Evolutionary conservation across 2,888 invertebrate species (phyloP).

Genomic region (Drosophila seclusa): DNA sequence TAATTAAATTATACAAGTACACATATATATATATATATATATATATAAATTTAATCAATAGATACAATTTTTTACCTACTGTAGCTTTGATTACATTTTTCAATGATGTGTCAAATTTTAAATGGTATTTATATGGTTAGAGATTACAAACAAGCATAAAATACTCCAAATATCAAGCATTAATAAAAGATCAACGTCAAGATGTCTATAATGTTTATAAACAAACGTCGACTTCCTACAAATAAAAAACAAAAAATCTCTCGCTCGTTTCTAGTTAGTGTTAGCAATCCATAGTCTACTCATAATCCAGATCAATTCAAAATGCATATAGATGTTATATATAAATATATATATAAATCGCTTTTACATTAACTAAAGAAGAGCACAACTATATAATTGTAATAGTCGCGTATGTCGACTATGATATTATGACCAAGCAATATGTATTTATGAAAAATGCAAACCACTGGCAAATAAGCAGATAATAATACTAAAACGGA

Average conservation of each 20-base stretch:
- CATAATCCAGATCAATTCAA: slow-evolving; percentile 11
- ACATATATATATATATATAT: slow-evolving; percentile 16
- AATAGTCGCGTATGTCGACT: slow-evolving; percentile 33
- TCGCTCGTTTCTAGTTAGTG: slow-evolving; percentile 37
- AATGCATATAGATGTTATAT: slow-evolving; percentile 14
- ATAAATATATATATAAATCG: slow-evolving; percentile 12
- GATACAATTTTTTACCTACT: slow-evolving; percentile 77
- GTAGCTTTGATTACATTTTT: slow-evolving; percentile 81
- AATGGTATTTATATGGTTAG: slow-evolving; percentile 71
- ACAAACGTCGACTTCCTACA: slow-evolving; percentile 57
- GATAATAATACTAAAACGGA: background rate
- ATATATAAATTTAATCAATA: slow-evolving; percentile 53
- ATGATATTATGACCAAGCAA: slow-evolving; percentile 24
- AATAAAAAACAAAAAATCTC: slow-evolving; percentile 18
- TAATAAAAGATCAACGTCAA: slow-evolving; percentile 18
- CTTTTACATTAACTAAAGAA: slow-evolving; percentile 35
- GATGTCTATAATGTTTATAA: slow-evolving; percentile 23
- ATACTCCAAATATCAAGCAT: slow-evolving; percentile 20
- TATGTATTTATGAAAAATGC: slow-evolving; percentile 8
- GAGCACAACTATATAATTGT: slow-evolving; percentile 34
- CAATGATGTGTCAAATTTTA: slow-evolving; percentile 80
- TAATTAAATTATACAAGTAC: slow-evolving; percentile 45
- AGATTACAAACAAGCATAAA: slow-evolving; percentile 29
- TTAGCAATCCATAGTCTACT: slow-evolving; percentile 19
- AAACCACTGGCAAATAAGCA: background rate